Conservation (phyloP, 1,140 invertebrate genomes). For the Achroia grisella region DNA sequence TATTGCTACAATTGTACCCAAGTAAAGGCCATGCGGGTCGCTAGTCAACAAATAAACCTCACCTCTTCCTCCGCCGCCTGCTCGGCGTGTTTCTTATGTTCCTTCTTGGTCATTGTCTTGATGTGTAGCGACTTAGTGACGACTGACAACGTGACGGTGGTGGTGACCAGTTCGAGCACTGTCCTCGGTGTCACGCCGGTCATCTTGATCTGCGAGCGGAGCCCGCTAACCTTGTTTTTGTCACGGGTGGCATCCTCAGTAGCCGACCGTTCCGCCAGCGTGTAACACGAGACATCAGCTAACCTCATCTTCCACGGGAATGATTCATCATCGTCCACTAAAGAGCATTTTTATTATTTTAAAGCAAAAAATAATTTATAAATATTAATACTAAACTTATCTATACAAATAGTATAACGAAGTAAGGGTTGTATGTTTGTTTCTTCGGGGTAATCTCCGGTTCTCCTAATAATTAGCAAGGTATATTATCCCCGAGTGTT, state of each 20-base stretch:
- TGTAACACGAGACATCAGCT: slow-evolving; percentile 49
- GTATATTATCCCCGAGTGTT: too few relatives aligned
- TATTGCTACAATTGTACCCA: too few relatives aligned
- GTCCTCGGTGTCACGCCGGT: slow-evolving; percentile 16
- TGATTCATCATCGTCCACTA: slow-evolving; percentile 22
- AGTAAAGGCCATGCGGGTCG: too few relatives aligned
- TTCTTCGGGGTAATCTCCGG: too few relatives aligned
- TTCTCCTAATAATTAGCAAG: too few relatives aligned
- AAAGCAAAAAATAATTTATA: not conserved
- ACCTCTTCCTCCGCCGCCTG: slow-evolving; percentile 12
- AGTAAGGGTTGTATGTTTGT: too few relatives aligned
- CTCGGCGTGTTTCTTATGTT: slow-evolving; percentile 9
- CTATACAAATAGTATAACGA: too few relatives aligned
- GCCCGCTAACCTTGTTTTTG: slow-evolving; percentile 8
- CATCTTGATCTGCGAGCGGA: slow-evolving; percentile 24
- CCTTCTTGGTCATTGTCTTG: slow-evolving; percentile 9
- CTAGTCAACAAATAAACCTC: slow-evolving; percentile 1
- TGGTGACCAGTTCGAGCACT: slow-evolving; percentile 35
- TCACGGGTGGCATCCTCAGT: slow-evolving; percentile 6
- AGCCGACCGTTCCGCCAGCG: slow-evolving; percentile 6
- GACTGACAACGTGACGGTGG: slow-evolving; percentile 41
- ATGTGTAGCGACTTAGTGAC: slow-evolving; percentile 36
- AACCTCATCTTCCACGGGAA: slow-evolving; percentile 51
- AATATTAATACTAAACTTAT: too few relatives aligned
- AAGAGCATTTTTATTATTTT: not conserved